Evolutionary conservation across 2,113 vertebrate genomes (phyloP).

Genomic region (Holacanthus passer): DNA sequence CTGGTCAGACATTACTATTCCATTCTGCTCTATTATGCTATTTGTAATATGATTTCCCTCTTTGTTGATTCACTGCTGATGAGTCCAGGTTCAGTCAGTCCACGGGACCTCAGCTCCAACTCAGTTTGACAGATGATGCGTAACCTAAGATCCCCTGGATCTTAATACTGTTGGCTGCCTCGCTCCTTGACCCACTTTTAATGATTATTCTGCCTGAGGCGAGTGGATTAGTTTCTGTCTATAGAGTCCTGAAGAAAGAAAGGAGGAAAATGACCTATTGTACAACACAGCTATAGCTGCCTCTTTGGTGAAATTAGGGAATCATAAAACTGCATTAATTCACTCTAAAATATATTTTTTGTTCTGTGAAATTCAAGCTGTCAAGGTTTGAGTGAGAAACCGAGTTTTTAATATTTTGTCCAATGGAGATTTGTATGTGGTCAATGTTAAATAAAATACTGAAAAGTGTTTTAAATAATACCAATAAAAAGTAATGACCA

Average conservation of each 20-base stretch:
- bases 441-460: background rate
- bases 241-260: slow-evolving; percentile 47
- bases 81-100: slow-evolving; percentile 8
- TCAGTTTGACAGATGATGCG: slow-evolving; percentile 68
- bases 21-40: background rate
- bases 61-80: slow-evolving; percentile 26
- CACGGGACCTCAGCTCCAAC: slow-evolving; percentile 14
- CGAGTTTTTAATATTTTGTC: background rate
- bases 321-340: slow-evolving; percentile 28
- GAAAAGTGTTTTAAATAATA: background rate
- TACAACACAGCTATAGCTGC: slow-evolving; percentile 19
- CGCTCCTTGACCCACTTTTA: slow-evolving; percentile 75
- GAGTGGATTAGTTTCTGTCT: slow-evolving; percentile 67
- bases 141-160: slow-evolving; percentile 66
- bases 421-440: background rate
- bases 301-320: slow-evolving; percentile 39
- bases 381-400: background rate
- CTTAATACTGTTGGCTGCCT: slow-evolving; percentile 64
- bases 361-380: background rate
- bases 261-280: slow-evolving; percentile 44
- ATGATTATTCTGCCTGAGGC: slow-evolving; percentile 68
- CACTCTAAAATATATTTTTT: background rate
- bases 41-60: background rate
- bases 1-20: background rate
- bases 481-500: background rate